phyloP scores from a whole-genome alignment of 1,140 invertebrate genomes.

The Seison nebaliae region DNA sequence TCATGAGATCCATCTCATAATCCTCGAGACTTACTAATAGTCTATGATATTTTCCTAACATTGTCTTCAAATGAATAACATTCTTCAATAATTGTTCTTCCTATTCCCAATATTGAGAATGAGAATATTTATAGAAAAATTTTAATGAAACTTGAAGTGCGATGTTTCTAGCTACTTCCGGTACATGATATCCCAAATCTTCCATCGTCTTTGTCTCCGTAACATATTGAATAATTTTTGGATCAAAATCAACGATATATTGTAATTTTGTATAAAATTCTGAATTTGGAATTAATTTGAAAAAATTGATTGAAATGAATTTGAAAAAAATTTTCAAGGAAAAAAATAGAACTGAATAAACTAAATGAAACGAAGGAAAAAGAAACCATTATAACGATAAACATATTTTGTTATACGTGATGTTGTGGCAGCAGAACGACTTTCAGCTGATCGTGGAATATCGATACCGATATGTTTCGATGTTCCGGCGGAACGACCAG shows the following conservation, averaged over 20 bases:
- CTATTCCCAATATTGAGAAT: slow-evolving; percentile 16
- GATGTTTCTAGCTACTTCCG: slow-evolving; percentile 38
- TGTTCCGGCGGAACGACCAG: too few relatives aligned
- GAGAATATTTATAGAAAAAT: slow-evolving; percentile 3
- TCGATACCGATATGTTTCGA: too few relatives aligned
- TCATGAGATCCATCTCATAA: slow-evolving; percentile 25
- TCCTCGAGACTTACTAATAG: slow-evolving; percentile 22
- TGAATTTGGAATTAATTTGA: too few relatives aligned
- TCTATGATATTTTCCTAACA: slow-evolving; percentile 24
- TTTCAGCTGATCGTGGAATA: too few relatives aligned
- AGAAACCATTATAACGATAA: too few relatives aligned
- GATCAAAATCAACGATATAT: slow-evolving; percentile 27
- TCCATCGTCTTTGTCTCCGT: slow-evolving; percentile 34
- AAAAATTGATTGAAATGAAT: neutral
- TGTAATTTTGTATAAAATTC: too few relatives aligned
- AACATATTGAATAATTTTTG: slow-evolving; percentile 41
- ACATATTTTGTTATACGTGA: too few relatives aligned
- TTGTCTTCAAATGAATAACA: slow-evolving; percentile 23
- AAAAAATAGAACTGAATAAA: too few relatives aligned
- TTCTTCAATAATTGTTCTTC: slow-evolving; percentile 29
- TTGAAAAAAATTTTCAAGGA: too few relatives aligned
- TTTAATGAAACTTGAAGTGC: slow-evolving; percentile 34
- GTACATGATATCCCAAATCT: slow-evolving; percentile 43
- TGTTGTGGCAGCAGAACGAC: too few relatives aligned
- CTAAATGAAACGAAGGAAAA: too few relatives aligned